Percentiles rank a stretch among this genome's conserved stretches.
These are phyloP conservation scores for Spodoptera littoralis DNA, from an alignment of 2,888 invertebrate genomes.

Conservation along the genomic window DNA sequence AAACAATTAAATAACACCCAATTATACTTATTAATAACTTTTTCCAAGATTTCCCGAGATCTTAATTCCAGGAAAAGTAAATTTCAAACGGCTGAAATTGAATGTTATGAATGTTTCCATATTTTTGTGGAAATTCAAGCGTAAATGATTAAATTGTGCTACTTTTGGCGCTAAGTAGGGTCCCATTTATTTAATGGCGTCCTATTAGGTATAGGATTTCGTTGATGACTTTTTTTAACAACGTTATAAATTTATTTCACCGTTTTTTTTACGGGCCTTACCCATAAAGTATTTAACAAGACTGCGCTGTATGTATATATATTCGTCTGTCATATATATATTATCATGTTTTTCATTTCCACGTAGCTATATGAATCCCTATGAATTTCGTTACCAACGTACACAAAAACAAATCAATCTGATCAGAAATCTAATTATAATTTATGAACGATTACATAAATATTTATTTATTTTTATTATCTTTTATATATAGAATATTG, in stretches of 20 bases:
- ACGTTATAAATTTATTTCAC: not conserved
- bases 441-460: conserved; percentile 21
- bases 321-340: too few species aligned
- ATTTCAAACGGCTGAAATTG: not conserved
- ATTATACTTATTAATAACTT: not conserved
- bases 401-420: conserved; percentile 3
- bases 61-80: not conserved
- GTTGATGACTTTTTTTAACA: not conserved
- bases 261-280: too few species aligned
- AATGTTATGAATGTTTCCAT: conserved; percentile 1
- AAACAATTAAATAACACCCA: not conserved
- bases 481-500: conserved; percentile 20
- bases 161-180: not conserved
- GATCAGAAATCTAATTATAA: conserved; percentile 6
- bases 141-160: conserved; percentile 20
- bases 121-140: conserved; percentile 5
- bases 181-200: conserved; percentile 12
- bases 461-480: conserved; percentile 40
- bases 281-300: too few species aligned
- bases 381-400: too few species aligned
- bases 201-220: conserved; percentile 6
- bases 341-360: too few species aligned
- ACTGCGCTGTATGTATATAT: too few species aligned
- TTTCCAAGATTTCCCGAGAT: not conserved
- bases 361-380: too few species aligned